Conservation (phyloP, 2,113 vertebrate genomes). For the Nyctibius bracteatus region DNA sequence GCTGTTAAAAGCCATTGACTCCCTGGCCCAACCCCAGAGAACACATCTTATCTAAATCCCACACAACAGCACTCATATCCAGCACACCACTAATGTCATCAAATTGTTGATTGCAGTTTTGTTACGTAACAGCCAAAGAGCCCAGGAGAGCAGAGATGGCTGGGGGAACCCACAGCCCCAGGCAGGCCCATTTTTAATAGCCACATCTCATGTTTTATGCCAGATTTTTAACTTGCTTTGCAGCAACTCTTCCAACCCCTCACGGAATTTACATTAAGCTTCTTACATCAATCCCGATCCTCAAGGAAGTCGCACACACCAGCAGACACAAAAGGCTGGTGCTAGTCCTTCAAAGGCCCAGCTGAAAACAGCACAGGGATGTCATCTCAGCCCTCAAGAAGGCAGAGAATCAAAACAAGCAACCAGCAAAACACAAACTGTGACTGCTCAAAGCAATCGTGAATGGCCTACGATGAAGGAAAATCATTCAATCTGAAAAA, state of each 20-base stretch:
- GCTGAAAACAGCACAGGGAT: background rate
- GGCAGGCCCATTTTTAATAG: background rate
- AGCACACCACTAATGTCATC: background rate
- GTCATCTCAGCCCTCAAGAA: background rate
- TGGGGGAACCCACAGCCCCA: background rate
- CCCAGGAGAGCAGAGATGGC: background rate
- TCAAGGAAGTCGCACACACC: background rate
- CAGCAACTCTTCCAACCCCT: background rate
- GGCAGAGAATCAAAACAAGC: background rate
- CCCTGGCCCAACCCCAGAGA: background rate
- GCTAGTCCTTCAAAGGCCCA: background rate
- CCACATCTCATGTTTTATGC: background rate
- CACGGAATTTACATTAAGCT: background rate
- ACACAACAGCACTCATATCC: background rate
- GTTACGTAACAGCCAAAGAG: background rate
- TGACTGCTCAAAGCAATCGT: background rate
- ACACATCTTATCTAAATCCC: background rate
- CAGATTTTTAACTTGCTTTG: background rate
- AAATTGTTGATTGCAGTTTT: background rate
- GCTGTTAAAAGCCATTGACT: background rate
- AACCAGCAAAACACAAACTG: background rate
- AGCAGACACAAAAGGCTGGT: background rate
- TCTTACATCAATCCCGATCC: background rate
- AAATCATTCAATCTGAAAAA: background rate
- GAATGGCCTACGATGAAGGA: background rate